phyloP scores from a whole-genome alignment of 2,888 invertebrate species.

The Nephrocerus scutellatus region DNA sequence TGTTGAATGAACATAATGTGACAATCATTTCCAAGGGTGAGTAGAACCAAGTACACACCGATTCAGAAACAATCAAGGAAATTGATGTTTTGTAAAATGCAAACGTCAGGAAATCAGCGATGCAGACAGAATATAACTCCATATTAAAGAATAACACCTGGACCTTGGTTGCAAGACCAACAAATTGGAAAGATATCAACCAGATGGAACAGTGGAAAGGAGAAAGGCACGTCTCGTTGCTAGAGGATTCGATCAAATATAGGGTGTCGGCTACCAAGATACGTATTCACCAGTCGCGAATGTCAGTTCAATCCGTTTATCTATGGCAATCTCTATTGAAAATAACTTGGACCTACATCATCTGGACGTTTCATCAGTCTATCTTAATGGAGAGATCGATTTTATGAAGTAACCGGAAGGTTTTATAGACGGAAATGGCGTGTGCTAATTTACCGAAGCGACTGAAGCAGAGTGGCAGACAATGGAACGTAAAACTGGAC shows the following conservation, averaged over 20 bases:
- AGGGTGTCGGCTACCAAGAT: too few species aligned
- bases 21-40: too few species aligned
- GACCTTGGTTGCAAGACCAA: slow-evolving; percentile 6
- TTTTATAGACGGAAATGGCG: slow-evolving; percentile 1
- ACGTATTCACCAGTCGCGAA: too few species aligned
- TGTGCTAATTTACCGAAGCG: too few species aligned
- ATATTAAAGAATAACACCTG: slow-evolving; percentile 7
- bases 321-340: slow-evolving; percentile 1
- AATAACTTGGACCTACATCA: too few species aligned
- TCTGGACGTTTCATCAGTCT: too few species aligned
- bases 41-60: too few species aligned
- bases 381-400: slow-evolving; percentile 4
- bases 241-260: too few species aligned
- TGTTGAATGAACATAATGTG: too few species aligned
- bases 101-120: slow-evolving; percentile 3
- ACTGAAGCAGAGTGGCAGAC: slow-evolving; percentile 5
- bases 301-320: slow-evolving; percentile 2
- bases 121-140: slow-evolving; percentile 3
- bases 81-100: slow-evolving; percentile 1
- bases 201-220: too few species aligned
- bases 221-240: too few species aligned
- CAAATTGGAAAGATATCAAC: too few species aligned
- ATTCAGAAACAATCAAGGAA: slow-evolving; percentile 5
- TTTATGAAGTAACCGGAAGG: slow-evolving; percentile 11
- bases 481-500: slow-evolving; percentile 7